Conservation (phyloP, 2,797 vertebrate species). For the Lithobates sylvaticus region DNA sequence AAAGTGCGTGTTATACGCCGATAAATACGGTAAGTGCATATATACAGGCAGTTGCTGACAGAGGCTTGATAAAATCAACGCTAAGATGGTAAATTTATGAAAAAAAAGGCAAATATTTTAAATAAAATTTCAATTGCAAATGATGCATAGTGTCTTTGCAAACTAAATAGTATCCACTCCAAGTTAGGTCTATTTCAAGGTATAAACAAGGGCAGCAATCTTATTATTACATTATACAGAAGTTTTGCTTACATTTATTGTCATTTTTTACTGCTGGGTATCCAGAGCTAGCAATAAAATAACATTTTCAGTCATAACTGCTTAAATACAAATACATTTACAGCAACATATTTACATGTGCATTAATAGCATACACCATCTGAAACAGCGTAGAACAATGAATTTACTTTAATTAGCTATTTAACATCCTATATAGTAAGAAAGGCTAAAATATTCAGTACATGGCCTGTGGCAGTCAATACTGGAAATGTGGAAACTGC, state of each 20-base stretch:
- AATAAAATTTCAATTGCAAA: no score
- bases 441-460: slow-evolving; percentile 3
- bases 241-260: not conserved
- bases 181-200: not conserved
- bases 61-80: no score
- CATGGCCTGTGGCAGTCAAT: slow-evolving; percentile 27
- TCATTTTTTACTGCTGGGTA: no score
- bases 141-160: no score
- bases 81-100: no score
- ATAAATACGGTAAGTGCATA: no score
- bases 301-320: not conserved
- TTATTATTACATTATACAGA: not conserved
- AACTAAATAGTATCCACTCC: no score
- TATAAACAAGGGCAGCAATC: not conserved
- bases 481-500: slow-evolving; percentile 27
- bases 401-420: not conserved
- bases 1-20: no score
- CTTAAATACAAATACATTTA: not conserved
- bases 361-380: not conserved
- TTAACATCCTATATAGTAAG: not conserved
- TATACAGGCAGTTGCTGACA: no score
- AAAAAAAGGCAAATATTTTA: no score
- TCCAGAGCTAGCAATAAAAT: not conserved
- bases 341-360: not conserved
- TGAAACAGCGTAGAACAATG: not conserved